Evolutionary conservation across 2,888 invertebrate species (phyloP).

Genomic region (Drosophila setosimentum): DNA sequence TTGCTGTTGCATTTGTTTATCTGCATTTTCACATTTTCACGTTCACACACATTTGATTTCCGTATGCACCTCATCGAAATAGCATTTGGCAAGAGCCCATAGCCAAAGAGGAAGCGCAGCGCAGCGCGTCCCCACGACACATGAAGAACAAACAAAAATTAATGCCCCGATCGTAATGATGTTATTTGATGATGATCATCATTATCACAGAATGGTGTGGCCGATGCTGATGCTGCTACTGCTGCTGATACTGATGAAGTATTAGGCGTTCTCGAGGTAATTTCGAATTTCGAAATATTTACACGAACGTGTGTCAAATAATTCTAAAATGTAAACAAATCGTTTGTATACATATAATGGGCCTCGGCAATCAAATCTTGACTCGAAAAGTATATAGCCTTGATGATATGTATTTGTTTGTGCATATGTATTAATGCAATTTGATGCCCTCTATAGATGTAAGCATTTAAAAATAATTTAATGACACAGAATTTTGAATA

Average conservation of each 20-base stretch:
- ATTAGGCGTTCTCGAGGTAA: slow-evolving; percentile 59
- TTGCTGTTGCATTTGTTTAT: slow-evolving; percentile 2
- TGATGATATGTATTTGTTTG: slow-evolving; percentile 17
- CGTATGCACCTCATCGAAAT: slow-evolving; percentile 75
- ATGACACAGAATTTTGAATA: not conserved
- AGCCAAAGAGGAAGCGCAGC: slow-evolving; percentile 76
- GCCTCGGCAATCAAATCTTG: slow-evolving; percentile 28
- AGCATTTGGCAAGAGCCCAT: slow-evolving; percentile 72
- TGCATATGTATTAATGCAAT: slow-evolving; percentile 1
- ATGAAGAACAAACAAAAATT: slow-evolving; percentile 54
- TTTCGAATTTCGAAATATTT: slow-evolving; percentile 76
- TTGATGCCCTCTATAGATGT: slow-evolving; percentile 4
- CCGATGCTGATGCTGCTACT: not conserved
- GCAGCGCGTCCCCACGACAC: slow-evolving; percentile 48
- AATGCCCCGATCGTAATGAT: slow-evolving; percentile 47
- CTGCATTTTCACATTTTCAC: slow-evolving; percentile 37
- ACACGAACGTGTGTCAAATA: slow-evolving; percentile 62
- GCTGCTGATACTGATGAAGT: slow-evolving; percentile 27
- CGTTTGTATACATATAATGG: slow-evolving; percentile 34
- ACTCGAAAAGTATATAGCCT: slow-evolving; percentile 38
- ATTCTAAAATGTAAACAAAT: slow-evolving; percentile 59
- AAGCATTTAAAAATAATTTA: not conserved
- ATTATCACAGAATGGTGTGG: slow-evolving; percentile 10
- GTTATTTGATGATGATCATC: slow-evolving; percentile 37
- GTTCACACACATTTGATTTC: slow-evolving; percentile 65